phyloP scores from a whole-genome alignment of 1,140 invertebrate species.

The Anastatus disparis region DNA sequence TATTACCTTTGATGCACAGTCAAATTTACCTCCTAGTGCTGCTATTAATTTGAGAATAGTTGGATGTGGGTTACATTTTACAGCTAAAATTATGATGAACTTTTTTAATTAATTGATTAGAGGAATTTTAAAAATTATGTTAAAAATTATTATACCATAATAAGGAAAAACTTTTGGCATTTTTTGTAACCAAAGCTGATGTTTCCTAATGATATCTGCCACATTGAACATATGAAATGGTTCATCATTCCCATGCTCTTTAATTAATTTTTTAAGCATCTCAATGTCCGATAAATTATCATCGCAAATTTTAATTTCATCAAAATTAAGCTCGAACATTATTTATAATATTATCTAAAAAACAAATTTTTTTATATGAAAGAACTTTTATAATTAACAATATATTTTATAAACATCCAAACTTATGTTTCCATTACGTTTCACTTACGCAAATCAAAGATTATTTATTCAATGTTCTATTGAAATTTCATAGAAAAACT shows the following conservation, averaged over 20 bases:
- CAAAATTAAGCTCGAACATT: neutral
- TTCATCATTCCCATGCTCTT: constrained; percentile 66
- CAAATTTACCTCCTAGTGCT: constrained; percentile 75
- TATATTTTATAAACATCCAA: no score
- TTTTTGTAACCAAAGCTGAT: constrained; percentile 71
- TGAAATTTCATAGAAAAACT: no score
- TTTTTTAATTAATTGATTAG: constrained; percentile 20
- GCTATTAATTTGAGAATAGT: constrained; percentile 74
- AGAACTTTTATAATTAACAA: no score
- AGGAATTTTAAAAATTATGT: neutral
- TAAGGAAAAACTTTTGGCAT: constrained; percentile 76
- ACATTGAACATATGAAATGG: constrained; percentile 77
- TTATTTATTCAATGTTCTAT: no score
- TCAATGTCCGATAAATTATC: constrained; percentile 49
- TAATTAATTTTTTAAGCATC: constrained; percentile 52
- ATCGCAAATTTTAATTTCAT: constrained; percentile 48
- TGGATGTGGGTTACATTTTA: constrained; percentile 80
- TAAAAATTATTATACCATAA: constrained; percentile 68
- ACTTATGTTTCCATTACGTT: no score
- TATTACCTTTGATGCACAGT: constrained; percentile 82
- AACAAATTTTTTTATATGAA: no score
- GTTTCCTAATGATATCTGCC: constrained; percentile 72
- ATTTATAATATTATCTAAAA: neutral
- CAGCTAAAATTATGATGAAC: constrained; percentile 67
- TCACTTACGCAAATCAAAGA: no score